Evolutionary conservation across 2,888 invertebrate species (phyloP).

Genomic region (Agelastica alni): DNA sequence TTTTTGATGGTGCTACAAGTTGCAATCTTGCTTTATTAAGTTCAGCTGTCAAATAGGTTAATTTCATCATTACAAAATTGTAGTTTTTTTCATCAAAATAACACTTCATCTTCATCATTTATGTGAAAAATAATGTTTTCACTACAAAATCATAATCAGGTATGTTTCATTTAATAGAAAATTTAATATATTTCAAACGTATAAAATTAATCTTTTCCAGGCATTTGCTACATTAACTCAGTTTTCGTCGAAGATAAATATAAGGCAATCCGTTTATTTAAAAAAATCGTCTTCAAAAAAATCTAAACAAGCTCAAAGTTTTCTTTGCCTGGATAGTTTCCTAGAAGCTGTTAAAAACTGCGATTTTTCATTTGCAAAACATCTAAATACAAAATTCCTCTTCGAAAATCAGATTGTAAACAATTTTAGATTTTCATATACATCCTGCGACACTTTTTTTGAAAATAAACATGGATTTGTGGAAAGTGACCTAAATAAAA

Average conservation of each 20-base stretch:
- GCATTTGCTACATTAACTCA: slow-evolving; percentile 43
- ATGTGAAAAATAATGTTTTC: slow-evolving; percentile 54
- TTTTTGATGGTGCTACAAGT: too few relatives aligned
- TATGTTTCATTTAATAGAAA: slow-evolving; percentile 34
- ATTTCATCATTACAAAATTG: slow-evolving; percentile 41
- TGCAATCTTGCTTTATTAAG: too few relatives aligned
- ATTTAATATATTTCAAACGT: slow-evolving; percentile 19
- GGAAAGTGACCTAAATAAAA: slow-evolving; percentile 43
- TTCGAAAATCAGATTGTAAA: slow-evolving; percentile 49
- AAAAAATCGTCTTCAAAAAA: slow-evolving; percentile 48
- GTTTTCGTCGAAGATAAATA: slow-evolving; percentile 55
- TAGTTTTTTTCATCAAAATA: slow-evolving; percentile 38
- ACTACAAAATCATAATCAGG: slow-evolving; percentile 60
- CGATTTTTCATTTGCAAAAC: slow-evolving; percentile 52
- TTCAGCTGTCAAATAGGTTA: slow-evolving; percentile 49
- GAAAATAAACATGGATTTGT: slow-evolving; percentile 58
- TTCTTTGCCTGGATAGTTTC: slow-evolving; percentile 57
- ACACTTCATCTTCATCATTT: slow-evolving; percentile 32
- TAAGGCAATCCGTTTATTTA: slow-evolving; percentile 52
- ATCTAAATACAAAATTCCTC: slow-evolving; percentile 47
- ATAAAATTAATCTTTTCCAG: slow-evolving; percentile 25
- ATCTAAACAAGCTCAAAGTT: slow-evolving; percentile 43
- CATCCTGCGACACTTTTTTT: slow-evolving; percentile 55
- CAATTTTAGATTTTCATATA: slow-evolving; percentile 52
- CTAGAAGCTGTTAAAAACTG: slow-evolving; percentile 55